Percentiles rank a stretch among this genome's conserved stretches.
These are phyloP conservation scores for Tribolium castaneum DNA, from an alignment of 1,140 invertebrate species.

Conservation along the genomic window DNA sequence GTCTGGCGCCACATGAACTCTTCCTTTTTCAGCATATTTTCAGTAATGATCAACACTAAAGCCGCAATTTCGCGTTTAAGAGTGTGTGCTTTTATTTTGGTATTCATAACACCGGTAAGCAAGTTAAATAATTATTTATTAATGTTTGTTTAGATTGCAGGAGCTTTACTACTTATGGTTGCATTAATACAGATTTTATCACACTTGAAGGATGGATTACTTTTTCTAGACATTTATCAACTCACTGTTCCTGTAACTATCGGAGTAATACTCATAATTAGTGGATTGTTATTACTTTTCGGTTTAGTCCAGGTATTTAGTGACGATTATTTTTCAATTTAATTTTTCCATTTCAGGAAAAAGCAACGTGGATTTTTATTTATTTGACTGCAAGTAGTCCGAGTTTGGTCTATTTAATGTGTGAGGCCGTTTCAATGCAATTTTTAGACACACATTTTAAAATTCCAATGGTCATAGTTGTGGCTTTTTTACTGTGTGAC, in stretches of 20 bases:
- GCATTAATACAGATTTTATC: not conserved
- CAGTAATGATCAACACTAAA: not conserved
- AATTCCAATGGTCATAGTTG: not conserved
- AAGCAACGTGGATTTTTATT: not conserved
- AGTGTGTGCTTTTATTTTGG: not conserved
- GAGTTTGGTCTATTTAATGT: slow-evolving; percentile 1
- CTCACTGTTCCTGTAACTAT: not conserved
- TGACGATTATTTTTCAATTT: not conserved
- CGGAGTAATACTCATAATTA: not conserved
- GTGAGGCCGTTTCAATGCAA: not conserved
- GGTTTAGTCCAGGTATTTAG: not conserved
- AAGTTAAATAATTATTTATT: not conserved
- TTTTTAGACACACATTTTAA: not conserved
- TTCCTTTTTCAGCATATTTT: not conserved
- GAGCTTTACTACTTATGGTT: not conserved
- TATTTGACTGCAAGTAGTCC: not conserved
- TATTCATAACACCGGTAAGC: not conserved
- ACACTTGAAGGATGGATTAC: not conserved
- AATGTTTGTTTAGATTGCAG: not conserved
- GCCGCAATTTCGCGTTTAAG: not conserved
- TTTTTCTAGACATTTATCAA: not conserved
- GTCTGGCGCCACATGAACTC: no score
- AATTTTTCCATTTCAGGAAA: not conserved
- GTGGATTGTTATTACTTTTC: not conserved
- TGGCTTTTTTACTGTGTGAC: not conserved